A percentile compares a stretch with the other conserved stretches of the same genome.
Evolutionary conservation across 2,797 vertebrate species (phyloP).

Genomic region (Brachyalestes nurse): DNA sequence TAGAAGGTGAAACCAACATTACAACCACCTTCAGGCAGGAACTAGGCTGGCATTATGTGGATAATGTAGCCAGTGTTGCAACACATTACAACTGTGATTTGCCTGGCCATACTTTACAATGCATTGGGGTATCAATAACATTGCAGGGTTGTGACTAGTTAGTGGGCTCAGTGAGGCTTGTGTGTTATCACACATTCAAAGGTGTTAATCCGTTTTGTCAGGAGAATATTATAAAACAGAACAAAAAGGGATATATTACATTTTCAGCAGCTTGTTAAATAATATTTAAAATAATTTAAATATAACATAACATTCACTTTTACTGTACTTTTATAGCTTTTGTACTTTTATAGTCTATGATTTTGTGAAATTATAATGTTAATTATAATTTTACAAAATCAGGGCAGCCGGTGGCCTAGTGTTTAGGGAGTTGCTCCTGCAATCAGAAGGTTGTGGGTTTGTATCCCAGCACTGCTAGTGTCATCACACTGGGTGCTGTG

Average conservation of each 20-base stretch:
- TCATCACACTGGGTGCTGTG: too few species aligned
- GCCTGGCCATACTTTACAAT: neutral
- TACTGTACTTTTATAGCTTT: too few species aligned
- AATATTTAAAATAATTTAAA: too few species aligned
- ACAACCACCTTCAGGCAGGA: neutral
- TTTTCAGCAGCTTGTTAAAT: neutral
- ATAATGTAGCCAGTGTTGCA: neutral
- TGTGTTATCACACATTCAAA: too few species aligned
- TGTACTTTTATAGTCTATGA: too few species aligned
- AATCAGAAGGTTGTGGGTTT: too few species aligned
- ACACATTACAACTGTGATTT: neutral
- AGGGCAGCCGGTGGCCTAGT: too few species aligned
- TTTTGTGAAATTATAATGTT: too few species aligned
- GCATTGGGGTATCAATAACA: neutral
- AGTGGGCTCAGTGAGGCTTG: neutral
- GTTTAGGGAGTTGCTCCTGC: too few species aligned
- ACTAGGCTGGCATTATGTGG: neutral
- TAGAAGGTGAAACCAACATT: conserved; percentile 5
- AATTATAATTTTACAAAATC: too few species aligned
- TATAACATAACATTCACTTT: too few species aligned
- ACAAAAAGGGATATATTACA: neutral
- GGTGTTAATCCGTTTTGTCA: neutral
- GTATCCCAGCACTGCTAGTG: too few species aligned
- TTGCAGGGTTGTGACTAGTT: neutral
- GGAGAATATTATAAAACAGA: neutral